Evolutionary conservation across 2,113 vertebrate genomes (phyloP).

Genomic region (Piaya cayana): DNA sequence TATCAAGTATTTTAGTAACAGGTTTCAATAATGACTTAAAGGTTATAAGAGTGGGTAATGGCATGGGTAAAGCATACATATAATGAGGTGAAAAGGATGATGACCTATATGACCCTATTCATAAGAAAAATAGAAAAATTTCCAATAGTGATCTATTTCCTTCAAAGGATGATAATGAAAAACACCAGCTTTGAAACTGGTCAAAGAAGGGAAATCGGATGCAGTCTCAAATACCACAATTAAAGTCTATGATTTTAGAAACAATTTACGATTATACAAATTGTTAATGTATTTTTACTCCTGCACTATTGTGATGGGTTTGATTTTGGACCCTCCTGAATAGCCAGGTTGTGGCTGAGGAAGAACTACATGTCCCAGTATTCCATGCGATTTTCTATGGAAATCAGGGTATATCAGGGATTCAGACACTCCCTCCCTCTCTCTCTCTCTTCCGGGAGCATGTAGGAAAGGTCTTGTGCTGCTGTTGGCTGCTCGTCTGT

Average conservation of each 20-base stretch:
- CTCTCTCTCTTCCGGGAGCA: no score
- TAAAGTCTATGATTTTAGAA: neutral
- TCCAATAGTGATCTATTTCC: neutral
- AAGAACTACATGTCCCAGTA: no score
- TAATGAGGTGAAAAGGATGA: neutral
- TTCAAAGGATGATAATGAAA: neutral
- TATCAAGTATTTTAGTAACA: neutral
- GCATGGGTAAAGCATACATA: neutral
- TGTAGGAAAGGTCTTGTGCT: no score
- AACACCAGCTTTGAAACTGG: neutral
- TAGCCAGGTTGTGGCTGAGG: no score
- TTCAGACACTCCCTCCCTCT: no score
- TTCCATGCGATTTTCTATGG: no score
- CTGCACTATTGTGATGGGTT: no score
- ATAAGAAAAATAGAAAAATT: neutral
- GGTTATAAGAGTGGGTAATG: neutral
- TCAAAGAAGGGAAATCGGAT: neutral
- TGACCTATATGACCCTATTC: neutral
- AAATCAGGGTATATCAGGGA: no score
- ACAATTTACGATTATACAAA: fast-evolving
- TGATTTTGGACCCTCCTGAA: no score
- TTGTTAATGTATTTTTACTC: neutral
- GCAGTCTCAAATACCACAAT: neutral
- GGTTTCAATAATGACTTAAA: neutral
- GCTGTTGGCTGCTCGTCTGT: no score